Evolutionary conservation across 2,888 invertebrate species (phyloP), one percentile per base, ranked within the genome.

Genomic region (Charanyca ferruginea): DNA sequence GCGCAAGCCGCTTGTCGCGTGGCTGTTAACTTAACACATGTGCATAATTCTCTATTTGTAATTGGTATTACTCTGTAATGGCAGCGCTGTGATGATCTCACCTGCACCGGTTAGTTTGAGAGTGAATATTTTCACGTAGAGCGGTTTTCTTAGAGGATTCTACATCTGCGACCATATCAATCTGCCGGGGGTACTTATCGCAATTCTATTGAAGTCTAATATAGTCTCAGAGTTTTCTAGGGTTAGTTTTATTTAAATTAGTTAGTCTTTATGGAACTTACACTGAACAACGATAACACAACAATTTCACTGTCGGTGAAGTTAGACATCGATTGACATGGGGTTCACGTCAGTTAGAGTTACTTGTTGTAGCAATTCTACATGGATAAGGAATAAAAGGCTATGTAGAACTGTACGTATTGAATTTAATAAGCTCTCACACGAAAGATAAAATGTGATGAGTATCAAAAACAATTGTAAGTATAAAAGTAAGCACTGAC

Each of bases 31-130:
- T 45, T 52, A 73, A 62, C 57, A 47, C 44, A 69, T 73, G 77
- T 52, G 70, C 67, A 59, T 61, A 32, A 44, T 66, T 51, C 65
- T 68, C 72, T 78, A 73, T 65, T 80, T 70, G 62, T 64, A 66
- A 77, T 77, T 76, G 73, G 65, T 71, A 73, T 64, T 44, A 58
- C 42, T 47, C 18, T 41, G 62, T 16, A 44, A 60, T 28, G 18
- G 58, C 9, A 35, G 44, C 48, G 3, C n/a, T 0, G 20, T 23
- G 57, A 48, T 73, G 71, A 73, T 65, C 65, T 75, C 76, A 73
- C 8, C 18, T 20, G 7, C 38, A 38, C 18, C 16, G n/a, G 5
- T 38, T 18, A 18, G 18, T 49, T 22, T 8, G 16, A 8, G 38
- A 32, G 38, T 47, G 28, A 28, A 23, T 41, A 44, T 25, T 28